Conservation (phyloP, 2,113 vertebrate genomes). For the Thymallus thymallus region DNA sequence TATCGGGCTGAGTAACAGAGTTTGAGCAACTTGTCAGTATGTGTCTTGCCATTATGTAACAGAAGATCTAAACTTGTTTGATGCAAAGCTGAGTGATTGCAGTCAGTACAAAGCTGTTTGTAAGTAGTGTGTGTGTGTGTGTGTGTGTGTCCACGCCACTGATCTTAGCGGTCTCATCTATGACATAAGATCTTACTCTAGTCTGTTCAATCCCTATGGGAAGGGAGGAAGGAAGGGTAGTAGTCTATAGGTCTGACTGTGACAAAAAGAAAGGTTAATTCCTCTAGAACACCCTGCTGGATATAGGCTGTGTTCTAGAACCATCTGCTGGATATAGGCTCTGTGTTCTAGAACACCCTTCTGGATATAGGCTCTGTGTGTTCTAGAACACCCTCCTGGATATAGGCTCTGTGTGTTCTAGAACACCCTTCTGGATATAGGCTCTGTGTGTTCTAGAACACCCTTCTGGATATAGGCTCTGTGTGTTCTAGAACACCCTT, state of each 20-base stretch:
- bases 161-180: neutral
- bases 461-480: no score
- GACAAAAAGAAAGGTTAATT: neutral
- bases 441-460: no score
- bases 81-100: neutral
- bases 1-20: neutral
- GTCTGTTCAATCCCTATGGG: neutral
- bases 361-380: no score
- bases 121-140: neutral
- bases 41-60: constrained; percentile 1
- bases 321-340: no score
- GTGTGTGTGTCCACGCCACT: neutral
- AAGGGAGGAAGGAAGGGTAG: neutral
- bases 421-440: no score
- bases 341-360: no score
- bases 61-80: no score
- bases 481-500: no score
- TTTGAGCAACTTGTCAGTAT: neutral
- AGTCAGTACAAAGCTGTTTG: neutral
- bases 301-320: no score
- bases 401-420: no score
- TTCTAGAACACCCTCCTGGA: no score
- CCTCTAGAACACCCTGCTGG: no score
- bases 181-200: neutral
- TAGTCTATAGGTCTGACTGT: neutral